Evolutionary conservation across 2,113 vertebrate genomes (phyloP), one percentile per base, ranked within the genome.

Genomic region (Solenodon paradoxus): DNA sequence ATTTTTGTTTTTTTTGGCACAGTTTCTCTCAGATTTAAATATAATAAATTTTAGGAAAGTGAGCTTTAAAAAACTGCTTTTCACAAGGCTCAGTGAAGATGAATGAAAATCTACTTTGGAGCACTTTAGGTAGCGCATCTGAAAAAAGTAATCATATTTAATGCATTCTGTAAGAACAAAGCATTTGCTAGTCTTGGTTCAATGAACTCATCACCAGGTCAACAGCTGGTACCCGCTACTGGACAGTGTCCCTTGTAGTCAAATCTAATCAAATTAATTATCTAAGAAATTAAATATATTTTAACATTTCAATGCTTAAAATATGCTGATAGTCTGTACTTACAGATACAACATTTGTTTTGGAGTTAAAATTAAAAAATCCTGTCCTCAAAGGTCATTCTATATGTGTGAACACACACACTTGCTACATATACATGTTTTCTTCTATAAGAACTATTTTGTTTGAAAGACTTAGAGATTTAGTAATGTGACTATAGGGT

Each of bases 381-480:
- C 87, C 45, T 96, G 94, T 88, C 68, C 88, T 97, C 57, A 87
- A 95, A 97, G 83, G n/a, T 59, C 30, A 95, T 92, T 89, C 85
- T 90, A 87, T 97, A 81, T 88, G 35, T 71, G 30, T 79, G 35
- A 40, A 64, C 63, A 13, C 32, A 53, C 10, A 53, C 5, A 64
- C 26, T n/a, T n/a, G n/a, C n/a, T n/a, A 61, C 28, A 64, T 2
- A 24, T 32, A 47, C 59, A 86, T 59, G 90, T 75, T 93, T 77
- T 59, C 92, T 97, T 96, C 61, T 45, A 40, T 94, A 64, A 95
- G 78, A 69, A 93, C 90, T 92, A 72, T 64, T 82, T 74, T 94
- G 79, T 90, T 97, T 95, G 92, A 80, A 90, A 92, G 91, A 90
- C 94, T 98, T 95, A 92, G 90, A 97, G 97, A 97, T 74, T 97